Percentiles rank a stretch among this genome's conserved stretches.
phyloP scores from a whole-genome alignment of 2,888 invertebrate species.

The Poecilus cupreus region DNA sequence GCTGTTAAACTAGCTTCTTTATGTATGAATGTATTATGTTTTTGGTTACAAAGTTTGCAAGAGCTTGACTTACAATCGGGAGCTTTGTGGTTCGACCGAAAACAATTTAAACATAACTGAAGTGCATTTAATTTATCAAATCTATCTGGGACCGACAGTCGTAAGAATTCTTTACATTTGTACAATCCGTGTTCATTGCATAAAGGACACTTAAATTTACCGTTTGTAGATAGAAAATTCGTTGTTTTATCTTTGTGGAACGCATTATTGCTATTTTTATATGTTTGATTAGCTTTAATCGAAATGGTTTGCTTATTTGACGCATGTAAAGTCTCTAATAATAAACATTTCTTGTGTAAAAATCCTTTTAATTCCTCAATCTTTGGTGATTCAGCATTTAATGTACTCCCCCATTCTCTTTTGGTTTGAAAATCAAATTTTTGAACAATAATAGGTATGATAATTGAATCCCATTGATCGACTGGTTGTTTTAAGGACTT shows the following conservation, averaged over 20 bases:
- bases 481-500: conserved; percentile 61
- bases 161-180: conserved; percentile 51
- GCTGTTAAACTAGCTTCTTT: background rate
- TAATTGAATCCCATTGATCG: conserved; percentile 63
- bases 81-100: conserved; percentile 6
- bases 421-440: conserved; percentile 63
- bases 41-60: conserved; percentile 43
- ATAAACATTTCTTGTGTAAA: conserved; percentile 18
- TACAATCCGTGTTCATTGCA: conserved; percentile 46
- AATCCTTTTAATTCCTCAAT: conserved; percentile 40
- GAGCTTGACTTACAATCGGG: conserved; percentile 6
- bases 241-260: background rate
- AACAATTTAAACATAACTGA: conserved; percentile 58
- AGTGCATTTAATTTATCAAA: conserved; percentile 5
- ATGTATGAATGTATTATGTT: conserved; percentile 55
- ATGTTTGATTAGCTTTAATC: background rate
- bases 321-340: background rate
- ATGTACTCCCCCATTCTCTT: conserved; percentile 62
- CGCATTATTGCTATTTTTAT: background rate
- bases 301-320: conserved; percentile 14
- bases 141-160: conserved; percentile 15
- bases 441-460: conserved; percentile 62
- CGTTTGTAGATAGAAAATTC: background rate
- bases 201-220: conserved; percentile 29
- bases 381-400: background rate